A percentile compares a stretch with the other conserved stretches of the same genome.
Evolutionary conservation across 2,113 vertebrate genomes (phyloP).

Genomic region (Thymallus thymallus): DNA sequence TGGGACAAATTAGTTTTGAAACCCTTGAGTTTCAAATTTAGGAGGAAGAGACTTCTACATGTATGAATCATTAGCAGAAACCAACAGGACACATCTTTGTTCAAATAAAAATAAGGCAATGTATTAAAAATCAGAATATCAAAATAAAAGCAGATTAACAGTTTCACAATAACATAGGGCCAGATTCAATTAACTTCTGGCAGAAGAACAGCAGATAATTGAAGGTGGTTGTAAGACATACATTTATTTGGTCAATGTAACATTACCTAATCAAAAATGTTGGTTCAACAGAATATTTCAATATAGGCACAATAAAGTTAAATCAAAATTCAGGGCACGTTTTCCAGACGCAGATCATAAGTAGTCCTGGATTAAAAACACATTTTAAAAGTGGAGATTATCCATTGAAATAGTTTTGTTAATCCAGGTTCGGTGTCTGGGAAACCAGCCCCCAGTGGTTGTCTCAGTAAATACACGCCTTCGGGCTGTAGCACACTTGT

Average conservation of each 20-base stretch:
- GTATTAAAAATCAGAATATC: background rate
- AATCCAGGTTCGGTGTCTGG: background rate
- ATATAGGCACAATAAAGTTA: constrained; percentile 51
- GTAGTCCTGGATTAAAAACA: too few species aligned
- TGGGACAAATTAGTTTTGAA: constrained; percentile 64
- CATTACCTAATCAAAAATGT: constrained; percentile 21
- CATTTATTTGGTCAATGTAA: constrained; percentile 31
- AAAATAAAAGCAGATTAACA: constrained; percentile 17
- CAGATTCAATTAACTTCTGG: constrained; percentile 47
- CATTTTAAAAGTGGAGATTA: too few species aligned
- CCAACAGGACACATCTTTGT: background rate
- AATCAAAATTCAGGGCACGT: constrained; percentile 2
- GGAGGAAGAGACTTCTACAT: constrained; percentile 59
- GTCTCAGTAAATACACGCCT: background rate
- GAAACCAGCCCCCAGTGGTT: background rate
- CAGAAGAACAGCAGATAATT: constrained; percentile 66
- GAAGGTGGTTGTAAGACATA: constrained; percentile 20
- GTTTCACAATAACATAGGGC: constrained; percentile 12
- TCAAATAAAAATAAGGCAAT: background rate
- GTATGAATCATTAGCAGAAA: constrained; percentile 25
- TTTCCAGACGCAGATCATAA: too few species aligned
- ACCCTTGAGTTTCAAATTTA: constrained; percentile 45
- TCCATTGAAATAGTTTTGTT: too few species aligned
- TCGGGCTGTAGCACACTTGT: constrained; percentile 28
- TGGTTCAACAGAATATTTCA: constrained; percentile 19